phyloP scores from a whole-genome alignment of 1,140 invertebrate genomes.

The Hypothenemus hampei region DNA sequence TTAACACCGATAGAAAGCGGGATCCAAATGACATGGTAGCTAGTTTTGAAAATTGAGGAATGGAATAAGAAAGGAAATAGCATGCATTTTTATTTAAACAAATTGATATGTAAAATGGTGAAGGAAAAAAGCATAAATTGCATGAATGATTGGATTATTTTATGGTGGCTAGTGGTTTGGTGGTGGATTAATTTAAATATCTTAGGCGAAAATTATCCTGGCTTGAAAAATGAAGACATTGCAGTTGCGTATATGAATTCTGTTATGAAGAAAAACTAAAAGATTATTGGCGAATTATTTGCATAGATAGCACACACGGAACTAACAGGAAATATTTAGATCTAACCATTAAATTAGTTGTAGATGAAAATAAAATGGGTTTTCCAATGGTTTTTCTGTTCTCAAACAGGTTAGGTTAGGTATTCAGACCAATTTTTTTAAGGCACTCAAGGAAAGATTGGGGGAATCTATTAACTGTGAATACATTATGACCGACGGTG shows the following conservation, averaged over 20 bases:
- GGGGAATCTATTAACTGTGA: constrained; percentile 11
- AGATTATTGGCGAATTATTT: constrained; percentile 18
- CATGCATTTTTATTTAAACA: constrained; percentile 23
- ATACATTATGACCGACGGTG: constrained; percentile 26
- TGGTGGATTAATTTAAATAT: not conserved
- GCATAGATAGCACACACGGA: constrained; percentile 27
- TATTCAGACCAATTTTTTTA: constrained; percentile 15
- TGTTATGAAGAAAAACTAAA: constrained; percentile 24
- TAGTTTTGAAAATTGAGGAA: constrained; percentile 16
- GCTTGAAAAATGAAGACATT: constrained; percentile 18
- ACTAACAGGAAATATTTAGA: constrained; percentile 22
- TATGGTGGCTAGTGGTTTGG: not conserved
- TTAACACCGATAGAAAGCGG: constrained; percentile 18
- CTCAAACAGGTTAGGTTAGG: constrained; percentile 21
- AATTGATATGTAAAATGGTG: constrained; percentile 9
- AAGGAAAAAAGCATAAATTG: not conserved
- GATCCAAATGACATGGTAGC: constrained; percentile 21
- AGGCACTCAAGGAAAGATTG: constrained; percentile 6
- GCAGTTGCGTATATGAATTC: constrained; percentile 14
- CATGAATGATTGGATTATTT: constrained; percentile 1
- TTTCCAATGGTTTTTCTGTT: constrained; percentile 24
- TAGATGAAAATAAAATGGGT: no score
- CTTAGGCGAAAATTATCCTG: constrained; percentile 3
- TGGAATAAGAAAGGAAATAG: constrained; percentile 24
- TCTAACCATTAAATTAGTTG: no score